Conservation (phyloP, 2,797 vertebrate species). For the Hybognathus amarus region DNA sequence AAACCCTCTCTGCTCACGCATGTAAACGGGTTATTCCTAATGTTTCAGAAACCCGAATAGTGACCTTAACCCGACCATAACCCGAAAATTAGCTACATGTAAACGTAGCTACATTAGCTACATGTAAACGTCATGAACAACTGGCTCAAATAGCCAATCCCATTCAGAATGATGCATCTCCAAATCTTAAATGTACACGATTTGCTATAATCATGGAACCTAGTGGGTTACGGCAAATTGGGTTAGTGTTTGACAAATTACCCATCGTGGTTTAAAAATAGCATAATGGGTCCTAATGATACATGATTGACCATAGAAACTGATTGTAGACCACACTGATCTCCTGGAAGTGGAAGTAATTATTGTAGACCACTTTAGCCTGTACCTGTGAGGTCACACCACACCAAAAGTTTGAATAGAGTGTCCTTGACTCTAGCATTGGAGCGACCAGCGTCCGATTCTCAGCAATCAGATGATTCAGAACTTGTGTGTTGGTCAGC, state of each 20-base stretch:
- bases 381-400: conserved; percentile 86
- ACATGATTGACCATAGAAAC: background rate
- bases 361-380: background rate
- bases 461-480: conserved; percentile 84
- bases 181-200: too few species aligned
- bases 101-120: too few species aligned
- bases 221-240: background rate
- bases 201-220: background rate
- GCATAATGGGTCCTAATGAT: background rate
- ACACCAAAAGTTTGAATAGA: conserved; percentile 95
- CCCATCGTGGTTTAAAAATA: background rate
- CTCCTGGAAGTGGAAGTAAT: background rate
- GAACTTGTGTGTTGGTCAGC: conserved; percentile 83
- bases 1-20: too few species aligned
- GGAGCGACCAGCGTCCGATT: conserved; percentile 87
- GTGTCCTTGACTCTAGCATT: conserved; percentile 86
- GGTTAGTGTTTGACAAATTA: too few species aligned
- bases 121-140: too few species aligned
- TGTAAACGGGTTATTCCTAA: too few species aligned
- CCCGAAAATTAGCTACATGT: too few species aligned
- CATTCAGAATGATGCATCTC: background rate
- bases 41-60: too few species aligned
- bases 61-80: too few species aligned
- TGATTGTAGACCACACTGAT: too few species aligned
- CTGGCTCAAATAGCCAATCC: background rate